A percentile compares a stretch with the other conserved stretches of the same genome.
Conservation (phyloP, 2,888 invertebrate genomes). For the Argyresthia goedartella region DNA sequence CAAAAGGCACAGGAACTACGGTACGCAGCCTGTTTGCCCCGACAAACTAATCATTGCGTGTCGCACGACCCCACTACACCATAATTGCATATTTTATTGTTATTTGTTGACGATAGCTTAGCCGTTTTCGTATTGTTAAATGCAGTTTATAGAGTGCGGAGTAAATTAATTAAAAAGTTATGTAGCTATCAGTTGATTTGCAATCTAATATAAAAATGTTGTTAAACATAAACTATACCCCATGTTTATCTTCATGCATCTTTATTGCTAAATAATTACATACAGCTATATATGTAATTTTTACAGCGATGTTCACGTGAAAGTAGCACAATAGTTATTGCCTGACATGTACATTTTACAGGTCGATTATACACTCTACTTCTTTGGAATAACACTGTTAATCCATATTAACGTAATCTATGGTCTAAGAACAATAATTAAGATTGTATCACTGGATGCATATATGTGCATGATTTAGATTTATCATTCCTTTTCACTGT, state of each 20-base stretch:
- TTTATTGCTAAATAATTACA: too few relatives aligned
- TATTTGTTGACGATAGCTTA: neutral
- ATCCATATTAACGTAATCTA: neutral
- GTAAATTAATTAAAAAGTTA: too few relatives aligned
- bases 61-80: neutral
- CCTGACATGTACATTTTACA: neutral
- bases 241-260: too few relatives aligned
- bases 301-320: neutral
- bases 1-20: slow-evolving; percentile 8
- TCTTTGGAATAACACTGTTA: too few relatives aligned
- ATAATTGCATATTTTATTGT: neutral
- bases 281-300: neutral
- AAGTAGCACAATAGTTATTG: neutral
- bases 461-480: neutral
- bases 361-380: too few relatives aligned
- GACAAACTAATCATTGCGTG: slow-evolving; percentile 1
- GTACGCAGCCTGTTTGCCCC: slow-evolving; percentile 1
- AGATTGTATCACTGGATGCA: neutral
- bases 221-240: too few relatives aligned
- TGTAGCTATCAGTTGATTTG: too few relatives aligned
- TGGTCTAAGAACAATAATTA: neutral
- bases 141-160: too few relatives aligned
- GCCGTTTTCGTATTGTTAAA: neutral
- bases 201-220: too few relatives aligned
- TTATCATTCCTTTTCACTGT: neutral